Conservation (phyloP, 2,797 vertebrate genomes). For the Cynodonichthys magdalenae region DNA sequence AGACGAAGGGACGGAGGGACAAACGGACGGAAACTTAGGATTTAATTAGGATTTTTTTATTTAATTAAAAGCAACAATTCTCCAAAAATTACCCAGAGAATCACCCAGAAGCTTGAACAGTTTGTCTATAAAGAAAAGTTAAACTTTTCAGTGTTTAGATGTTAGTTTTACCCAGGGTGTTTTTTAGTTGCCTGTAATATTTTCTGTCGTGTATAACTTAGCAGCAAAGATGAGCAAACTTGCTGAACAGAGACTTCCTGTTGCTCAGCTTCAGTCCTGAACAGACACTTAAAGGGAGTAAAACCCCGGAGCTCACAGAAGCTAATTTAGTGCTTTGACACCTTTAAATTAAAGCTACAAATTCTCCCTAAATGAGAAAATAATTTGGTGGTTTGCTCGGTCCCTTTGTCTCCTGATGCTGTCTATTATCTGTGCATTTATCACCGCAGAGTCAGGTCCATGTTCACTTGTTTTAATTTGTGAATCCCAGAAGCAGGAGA, state of each 20-base stretch:
- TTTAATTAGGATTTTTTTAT: too few species aligned
- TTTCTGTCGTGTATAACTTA: conserved; percentile 42
- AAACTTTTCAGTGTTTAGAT: too few species aligned
- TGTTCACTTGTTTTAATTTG: conserved; percentile 23
- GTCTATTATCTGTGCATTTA: conserved; percentile 3
- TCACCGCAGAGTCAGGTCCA: not conserved
- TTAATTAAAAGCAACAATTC: too few species aligned
- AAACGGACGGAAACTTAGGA: too few species aligned
- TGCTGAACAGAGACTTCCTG: conserved; percentile 1
- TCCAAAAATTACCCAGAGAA: too few species aligned
- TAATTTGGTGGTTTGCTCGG: conserved; percentile 59
- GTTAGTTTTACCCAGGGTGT: conserved; percentile 19
- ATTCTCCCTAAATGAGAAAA: conserved; percentile 8
- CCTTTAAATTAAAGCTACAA: conserved; percentile 16
- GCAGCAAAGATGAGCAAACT: conserved; percentile 25
- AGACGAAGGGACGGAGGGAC: too few species aligned
- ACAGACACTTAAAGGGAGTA: not conserved
- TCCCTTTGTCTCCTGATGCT: conserved; percentile 31
- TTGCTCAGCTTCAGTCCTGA: conserved; percentile 26
- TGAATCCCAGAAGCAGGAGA: conserved; percentile 72
- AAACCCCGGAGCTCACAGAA: not conserved
- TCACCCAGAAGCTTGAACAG: too few species aligned
- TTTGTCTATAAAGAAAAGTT: too few species aligned
- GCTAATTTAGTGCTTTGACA: conserved; percentile 22
- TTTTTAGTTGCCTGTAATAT: conserved; percentile 33